Conservation (phyloP, 1,140 invertebrate genomes). For the Tenebrio molitor region DNA sequence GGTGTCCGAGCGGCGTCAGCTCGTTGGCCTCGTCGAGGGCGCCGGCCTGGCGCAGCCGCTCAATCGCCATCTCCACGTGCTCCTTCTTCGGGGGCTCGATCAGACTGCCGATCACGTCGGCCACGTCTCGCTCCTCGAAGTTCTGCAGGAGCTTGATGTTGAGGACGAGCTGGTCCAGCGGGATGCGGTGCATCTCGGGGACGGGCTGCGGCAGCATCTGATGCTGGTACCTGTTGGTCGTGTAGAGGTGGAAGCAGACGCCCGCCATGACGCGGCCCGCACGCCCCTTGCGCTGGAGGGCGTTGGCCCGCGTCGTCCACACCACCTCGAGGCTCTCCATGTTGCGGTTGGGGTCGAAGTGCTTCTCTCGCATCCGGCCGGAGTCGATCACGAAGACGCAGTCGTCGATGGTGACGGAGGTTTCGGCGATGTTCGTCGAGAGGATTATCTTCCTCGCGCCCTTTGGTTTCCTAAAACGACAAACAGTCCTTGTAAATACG, state of each 20-base stretch:
- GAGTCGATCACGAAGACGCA: conserved; percentile 93
- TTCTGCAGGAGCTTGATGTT: conserved; percentile 88
- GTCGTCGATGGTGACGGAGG: conserved; percentile 94
- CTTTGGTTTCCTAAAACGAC: conserved; percentile 75
- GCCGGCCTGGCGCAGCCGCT: conserved; percentile 85
- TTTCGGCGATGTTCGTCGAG: conserved; percentile 95
- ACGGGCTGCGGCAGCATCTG: conserved; percentile 78
- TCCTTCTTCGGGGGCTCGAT: conserved; percentile 87
- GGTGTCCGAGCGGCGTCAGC: conserved; percentile 90
- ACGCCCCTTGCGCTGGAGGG: conserved; percentile 84
- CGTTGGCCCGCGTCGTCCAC: conserved; percentile 87
- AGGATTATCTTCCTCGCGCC: conserved; percentile 89
- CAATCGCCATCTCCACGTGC: conserved; percentile 83
- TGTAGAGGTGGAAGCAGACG: conserved; percentile 85
- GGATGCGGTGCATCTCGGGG: conserved; percentile 88
- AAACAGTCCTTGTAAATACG: too few relatives aligned
- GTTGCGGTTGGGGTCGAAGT: conserved; percentile 86
- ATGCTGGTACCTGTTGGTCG: conserved; percentile 76
- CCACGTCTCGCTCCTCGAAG: conserved; percentile 74
- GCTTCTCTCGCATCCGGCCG: conserved; percentile 92
- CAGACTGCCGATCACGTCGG: conserved; percentile 76
- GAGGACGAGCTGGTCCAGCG: conserved; percentile 89
- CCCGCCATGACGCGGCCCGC: conserved; percentile 93
- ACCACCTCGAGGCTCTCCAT: conserved; percentile 87
- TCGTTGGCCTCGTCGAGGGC: conserved; percentile 84